A percentile compares a stretch with the other conserved stretches of the same genome.
Evolutionary conservation across 2,113 vertebrate genomes (phyloP).

Genomic region (Terrapene triunguis): DNA sequence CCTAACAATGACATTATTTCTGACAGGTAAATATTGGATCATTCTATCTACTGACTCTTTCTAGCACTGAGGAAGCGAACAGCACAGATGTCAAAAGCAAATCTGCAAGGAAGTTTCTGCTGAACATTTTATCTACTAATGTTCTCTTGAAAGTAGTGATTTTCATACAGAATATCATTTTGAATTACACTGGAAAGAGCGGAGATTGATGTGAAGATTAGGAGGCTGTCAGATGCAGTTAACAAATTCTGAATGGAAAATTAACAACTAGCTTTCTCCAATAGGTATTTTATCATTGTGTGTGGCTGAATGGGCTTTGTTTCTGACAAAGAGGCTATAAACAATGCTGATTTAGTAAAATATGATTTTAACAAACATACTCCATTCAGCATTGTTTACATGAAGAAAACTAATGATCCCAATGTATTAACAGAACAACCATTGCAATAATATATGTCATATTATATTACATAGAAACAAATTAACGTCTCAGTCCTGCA

Average conservation of each 20-base stretch:
- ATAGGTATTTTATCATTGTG: not conserved
- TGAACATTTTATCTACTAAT: not conserved
- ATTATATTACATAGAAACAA: not conserved
- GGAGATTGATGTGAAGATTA: not conserved
- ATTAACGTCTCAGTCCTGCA: not conserved
- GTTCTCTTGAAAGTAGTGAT: not conserved
- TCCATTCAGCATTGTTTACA: not conserved
- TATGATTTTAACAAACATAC: not conserved
- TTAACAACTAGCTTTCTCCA: not conserved
- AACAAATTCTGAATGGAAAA: not conserved
- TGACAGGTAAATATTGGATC: not conserved
- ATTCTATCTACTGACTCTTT: not conserved
- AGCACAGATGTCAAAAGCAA: not conserved
- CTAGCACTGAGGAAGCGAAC: not conserved
- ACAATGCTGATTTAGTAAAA: not conserved
- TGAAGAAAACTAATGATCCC: not conserved
- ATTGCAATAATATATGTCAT: not conserved
- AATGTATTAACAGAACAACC: not conserved
- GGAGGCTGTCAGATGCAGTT: not conserved
- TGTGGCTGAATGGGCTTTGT: conserved; percentile 3
- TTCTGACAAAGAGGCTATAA: not conserved
- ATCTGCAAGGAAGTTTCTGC: not conserved
- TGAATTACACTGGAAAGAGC: not conserved
- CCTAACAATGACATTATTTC: not conserved
- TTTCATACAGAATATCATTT: not conserved